Conservation (phyloP, 2,888 invertebrate species). For the Xestia ashworthii region DNA sequence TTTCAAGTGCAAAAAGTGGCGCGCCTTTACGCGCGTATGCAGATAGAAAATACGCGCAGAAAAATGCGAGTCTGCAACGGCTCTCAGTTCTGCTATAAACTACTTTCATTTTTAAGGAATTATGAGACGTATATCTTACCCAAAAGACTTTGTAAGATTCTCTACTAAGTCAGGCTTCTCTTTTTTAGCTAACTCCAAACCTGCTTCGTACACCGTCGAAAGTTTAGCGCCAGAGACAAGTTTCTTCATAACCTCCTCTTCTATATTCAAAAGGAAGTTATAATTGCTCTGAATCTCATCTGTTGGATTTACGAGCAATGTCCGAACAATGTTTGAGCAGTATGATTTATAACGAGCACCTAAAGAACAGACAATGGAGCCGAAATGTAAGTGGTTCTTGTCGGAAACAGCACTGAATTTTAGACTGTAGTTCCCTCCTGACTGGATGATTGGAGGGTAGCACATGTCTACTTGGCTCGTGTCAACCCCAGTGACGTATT, state of each 20-base stretch:
- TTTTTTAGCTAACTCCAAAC: slow-evolving; percentile 95
- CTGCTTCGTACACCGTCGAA: slow-evolving; percentile 96
- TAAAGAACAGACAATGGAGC: slow-evolving; percentile 98
- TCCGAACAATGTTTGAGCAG: slow-evolving; percentile 99
- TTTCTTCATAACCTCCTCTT: slow-evolving; percentile 97
- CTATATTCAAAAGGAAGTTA: slow-evolving; percentile 96
- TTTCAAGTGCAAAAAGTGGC: too few species aligned
- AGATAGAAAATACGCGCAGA: background rate
- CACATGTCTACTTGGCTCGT: slow-evolving; percentile 98
- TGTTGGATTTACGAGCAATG: slow-evolving; percentile 98
- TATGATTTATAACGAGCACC: slow-evolving; percentile 99
- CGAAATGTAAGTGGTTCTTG: slow-evolving; percentile 98
- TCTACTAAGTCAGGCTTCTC: slow-evolving; percentile 96
- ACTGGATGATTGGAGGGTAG: slow-evolving; percentile 99
- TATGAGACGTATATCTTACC: slow-evolving; percentile 83
- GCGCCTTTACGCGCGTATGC: background rate
- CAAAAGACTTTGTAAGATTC: slow-evolving; percentile 98
- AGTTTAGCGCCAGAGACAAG: slow-evolving; percentile 96
- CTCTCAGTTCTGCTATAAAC: background rate
- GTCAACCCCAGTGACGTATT: slow-evolving; percentile 98
- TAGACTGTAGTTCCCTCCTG: slow-evolving; percentile 99
- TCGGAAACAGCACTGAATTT: slow-evolving; percentile 99
- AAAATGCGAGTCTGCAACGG: background rate
- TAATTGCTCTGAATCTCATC: slow-evolving; percentile 96
- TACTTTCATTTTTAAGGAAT: background rate